These are phyloP conservation scores for Leuciscus idus DNA, from an alignment of 2,113 vertebrate genomes.

Conservation along the genomic window DNA sequence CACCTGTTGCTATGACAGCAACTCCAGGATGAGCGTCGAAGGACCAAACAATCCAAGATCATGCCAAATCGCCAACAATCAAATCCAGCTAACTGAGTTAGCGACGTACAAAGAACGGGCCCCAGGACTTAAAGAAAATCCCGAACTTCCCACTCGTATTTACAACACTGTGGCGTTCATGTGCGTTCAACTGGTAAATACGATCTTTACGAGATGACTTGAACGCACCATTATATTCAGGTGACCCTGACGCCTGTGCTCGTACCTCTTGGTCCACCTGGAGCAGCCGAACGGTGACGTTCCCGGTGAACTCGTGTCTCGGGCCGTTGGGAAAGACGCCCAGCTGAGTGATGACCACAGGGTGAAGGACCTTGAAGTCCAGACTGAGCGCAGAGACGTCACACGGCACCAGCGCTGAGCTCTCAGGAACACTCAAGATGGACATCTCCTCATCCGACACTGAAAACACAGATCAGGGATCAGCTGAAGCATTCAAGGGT, in stretches of 20 bases:
- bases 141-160: too few species aligned
- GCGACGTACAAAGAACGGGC: too few species aligned
- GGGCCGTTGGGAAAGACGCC: slow-evolving; percentile 86
- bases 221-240: too few species aligned
- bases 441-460: slow-evolving; percentile 86
- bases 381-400: slow-evolving; percentile 86
- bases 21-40: too few species aligned
- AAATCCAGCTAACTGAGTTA: too few species aligned
- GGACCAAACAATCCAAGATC: too few species aligned
- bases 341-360: slow-evolving; percentile 91
- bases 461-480: slow-evolving; percentile 44
- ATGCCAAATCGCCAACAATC: too few species aligned
- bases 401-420: slow-evolving; percentile 71
- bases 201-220: too few species aligned
- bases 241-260: not conserved
- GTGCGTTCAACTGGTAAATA: too few species aligned
- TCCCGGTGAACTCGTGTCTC: slow-evolving; percentile 81
- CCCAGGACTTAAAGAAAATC: too few species aligned
- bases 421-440: slow-evolving; percentile 80
- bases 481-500: not conserved
- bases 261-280: slow-evolving; percentile 95
- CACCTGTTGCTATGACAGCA: too few species aligned
- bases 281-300: slow-evolving; percentile 91
- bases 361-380: slow-evolving; percentile 93
- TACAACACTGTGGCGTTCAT: too few species aligned